Evolutionary conservation across 1,140 invertebrate genomes (phyloP).

Genomic region (Drosophila ananassae): DNA sequence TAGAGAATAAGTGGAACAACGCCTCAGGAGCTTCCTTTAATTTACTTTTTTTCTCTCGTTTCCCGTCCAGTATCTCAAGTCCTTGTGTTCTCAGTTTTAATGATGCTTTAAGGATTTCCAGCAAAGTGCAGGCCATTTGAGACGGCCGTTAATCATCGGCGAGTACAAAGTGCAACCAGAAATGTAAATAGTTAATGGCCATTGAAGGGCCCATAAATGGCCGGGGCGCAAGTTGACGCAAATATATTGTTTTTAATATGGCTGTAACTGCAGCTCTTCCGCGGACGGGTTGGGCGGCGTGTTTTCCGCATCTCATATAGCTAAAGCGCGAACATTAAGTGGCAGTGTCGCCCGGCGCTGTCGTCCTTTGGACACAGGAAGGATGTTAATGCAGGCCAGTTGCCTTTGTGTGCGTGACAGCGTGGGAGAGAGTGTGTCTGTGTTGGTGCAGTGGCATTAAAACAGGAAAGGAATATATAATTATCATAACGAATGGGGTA

Average conservation of each 20-base stretch:
- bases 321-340: conserved; percentile 75
- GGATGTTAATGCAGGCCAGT: conserved; percentile 34
- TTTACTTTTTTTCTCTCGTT: conserved; percentile 52
- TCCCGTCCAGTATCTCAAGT: conserved; percentile 1
- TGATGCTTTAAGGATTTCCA: conserved; percentile 45
- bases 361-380: conserved; percentile 38
- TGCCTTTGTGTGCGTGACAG: conserved; percentile 16
- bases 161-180: conserved; percentile 29
- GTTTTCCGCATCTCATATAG: conserved; percentile 54
- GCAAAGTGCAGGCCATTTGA: conserved; percentile 35
- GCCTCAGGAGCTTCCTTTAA: conserved; percentile 74
- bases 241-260: conserved; percentile 76
- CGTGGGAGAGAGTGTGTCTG: background rate
- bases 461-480: conserved; percentile 31
- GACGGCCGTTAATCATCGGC: conserved; percentile 20
- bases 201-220: conserved; percentile 46
- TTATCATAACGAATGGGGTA: conserved; percentile 20
- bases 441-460: conserved; percentile 25
- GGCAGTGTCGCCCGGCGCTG: conserved; percentile 57
- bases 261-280: conserved; percentile 18
- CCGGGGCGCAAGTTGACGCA: conserved; percentile 19
- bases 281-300: conserved; percentile 4
- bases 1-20: conserved; percentile 46
- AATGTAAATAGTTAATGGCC: conserved; percentile 52
- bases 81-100: conserved; percentile 18